These are phyloP conservation scores for Colistium nudipinnis DNA, from an alignment of 2,113 vertebrate genomes.

Conservation along the genomic window DNA sequence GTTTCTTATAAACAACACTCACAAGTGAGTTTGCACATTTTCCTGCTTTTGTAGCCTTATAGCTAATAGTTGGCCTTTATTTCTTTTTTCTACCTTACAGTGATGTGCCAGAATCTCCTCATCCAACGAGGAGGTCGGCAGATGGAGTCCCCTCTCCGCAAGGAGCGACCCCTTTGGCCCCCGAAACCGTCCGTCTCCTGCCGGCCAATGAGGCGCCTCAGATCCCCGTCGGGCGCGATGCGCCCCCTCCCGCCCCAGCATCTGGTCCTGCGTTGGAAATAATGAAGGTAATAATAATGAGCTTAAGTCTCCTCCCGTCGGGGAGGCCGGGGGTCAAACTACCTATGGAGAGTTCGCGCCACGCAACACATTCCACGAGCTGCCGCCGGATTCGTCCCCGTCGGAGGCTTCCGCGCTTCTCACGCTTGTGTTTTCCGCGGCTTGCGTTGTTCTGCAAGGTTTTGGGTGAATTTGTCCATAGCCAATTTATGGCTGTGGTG, in stretches of 20 bases:
- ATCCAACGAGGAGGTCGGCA: conserved; percentile 57
- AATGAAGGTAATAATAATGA: conserved; percentile 75
- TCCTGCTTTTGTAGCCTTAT: no score
- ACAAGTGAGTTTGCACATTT: no score
- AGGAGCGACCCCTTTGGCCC: conserved; percentile 74
- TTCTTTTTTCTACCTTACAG: background rate
- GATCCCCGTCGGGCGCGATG: conserved; percentile 55
- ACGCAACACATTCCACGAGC: conserved; percentile 40
- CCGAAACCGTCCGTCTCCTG: conserved; percentile 53
- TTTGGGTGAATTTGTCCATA: background rate
- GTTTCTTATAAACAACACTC: no score
- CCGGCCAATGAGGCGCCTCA: conserved; percentile 70
- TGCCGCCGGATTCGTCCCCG: conserved; percentile 37
- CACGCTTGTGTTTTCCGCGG: no score
- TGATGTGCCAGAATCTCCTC: background rate
- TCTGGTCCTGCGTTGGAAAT: conserved; percentile 73
- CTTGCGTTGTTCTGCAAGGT: background rate
- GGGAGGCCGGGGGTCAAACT: conserved; percentile 67
- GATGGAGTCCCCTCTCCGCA: conserved; percentile 73
- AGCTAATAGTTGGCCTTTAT: no score
- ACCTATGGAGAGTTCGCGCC: conserved; percentile 68
- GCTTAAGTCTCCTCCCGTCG: conserved; percentile 55
- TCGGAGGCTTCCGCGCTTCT: background rate
- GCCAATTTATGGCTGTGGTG: background rate
- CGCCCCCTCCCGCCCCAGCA: conserved; percentile 73